Evolutionary conservation across 2,888 invertebrate species (phyloP).

Genomic region (Margaritifera margaritifera): DNA sequence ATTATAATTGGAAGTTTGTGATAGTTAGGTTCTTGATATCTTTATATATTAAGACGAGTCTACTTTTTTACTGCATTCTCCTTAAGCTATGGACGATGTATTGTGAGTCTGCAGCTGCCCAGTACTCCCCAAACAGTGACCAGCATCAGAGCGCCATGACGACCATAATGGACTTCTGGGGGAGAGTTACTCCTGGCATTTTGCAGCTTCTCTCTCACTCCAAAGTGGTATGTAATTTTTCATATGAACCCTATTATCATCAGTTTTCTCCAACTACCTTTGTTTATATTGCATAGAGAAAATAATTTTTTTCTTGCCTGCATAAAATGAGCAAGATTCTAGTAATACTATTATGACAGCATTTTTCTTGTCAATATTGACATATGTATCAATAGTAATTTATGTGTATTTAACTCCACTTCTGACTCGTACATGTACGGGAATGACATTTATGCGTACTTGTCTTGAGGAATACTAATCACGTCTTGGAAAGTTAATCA

Average conservation of each 20-base stretch:
- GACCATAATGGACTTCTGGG: slow-evolving; percentile 98
- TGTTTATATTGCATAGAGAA: not conserved
- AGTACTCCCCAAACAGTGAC: slow-evolving; percentile 76
- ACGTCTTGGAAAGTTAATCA: too few species aligned
- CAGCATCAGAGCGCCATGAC: slow-evolving; percentile 68
- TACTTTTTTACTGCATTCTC: not conserved
- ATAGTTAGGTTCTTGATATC: too few species aligned
- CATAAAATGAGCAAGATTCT: too few species aligned
- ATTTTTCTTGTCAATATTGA: too few species aligned
- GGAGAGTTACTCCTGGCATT: slow-evolving; percentile 95
- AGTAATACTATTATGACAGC: too few species aligned
- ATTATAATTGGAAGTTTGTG: not conserved
- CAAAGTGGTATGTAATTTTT: slow-evolving; percentile 83
- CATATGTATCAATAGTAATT: too few species aligned
- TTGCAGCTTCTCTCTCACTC: slow-evolving; percentile 93
- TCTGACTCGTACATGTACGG: too few species aligned
- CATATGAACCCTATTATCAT: not conserved
- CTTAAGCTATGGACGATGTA: slow-evolving; percentile 95
- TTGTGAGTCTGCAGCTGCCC: slow-evolving; percentile 87
- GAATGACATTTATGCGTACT: too few species aligned
- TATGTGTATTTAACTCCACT: too few species aligned
- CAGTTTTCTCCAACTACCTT: not conserved
- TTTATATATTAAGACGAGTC: not conserved
- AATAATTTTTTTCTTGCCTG: not conserved
- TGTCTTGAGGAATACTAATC: too few species aligned